A percentile compares a stretch with the other conserved stretches of the same genome.
Evolutionary conservation across 2,797 vertebrate species (phyloP).

Genomic region (Aphelocoma californica): DNA sequence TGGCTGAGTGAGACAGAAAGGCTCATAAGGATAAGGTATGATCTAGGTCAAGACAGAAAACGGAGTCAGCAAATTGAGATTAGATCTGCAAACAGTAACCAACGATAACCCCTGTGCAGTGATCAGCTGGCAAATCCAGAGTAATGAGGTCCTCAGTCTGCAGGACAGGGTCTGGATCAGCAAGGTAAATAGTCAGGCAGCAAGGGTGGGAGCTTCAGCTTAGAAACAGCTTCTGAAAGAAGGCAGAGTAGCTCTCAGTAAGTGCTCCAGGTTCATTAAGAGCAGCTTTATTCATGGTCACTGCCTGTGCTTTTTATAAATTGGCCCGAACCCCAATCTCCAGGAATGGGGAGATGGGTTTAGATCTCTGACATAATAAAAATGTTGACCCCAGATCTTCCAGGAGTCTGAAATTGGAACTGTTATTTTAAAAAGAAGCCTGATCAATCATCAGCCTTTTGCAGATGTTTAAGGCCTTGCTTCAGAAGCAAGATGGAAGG

Average conservation of each 20-base stretch:
- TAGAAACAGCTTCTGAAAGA: not conserved
- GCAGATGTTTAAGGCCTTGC: not conserved
- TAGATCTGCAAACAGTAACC: not conserved
- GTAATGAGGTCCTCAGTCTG: not conserved
- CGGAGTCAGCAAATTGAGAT: not conserved
- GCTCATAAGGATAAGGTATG: not conserved
- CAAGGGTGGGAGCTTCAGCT: not conserved
- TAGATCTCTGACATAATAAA: not conserved
- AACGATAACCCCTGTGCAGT: not conserved
- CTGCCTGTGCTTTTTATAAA: not conserved
- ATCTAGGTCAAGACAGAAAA: not conserved
- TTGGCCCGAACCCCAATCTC: not conserved
- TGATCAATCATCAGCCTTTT: not conserved
- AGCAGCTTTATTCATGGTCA: not conserved
- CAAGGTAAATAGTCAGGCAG: not conserved
- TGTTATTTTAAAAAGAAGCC: not conserved
- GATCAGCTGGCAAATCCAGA: not conserved
- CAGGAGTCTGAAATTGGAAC: not conserved
- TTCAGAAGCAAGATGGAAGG: not conserved
- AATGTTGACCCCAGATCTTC: not conserved
- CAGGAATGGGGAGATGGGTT: not conserved
- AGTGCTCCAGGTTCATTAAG: not conserved
- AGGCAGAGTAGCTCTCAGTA: not conserved
- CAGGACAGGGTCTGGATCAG: not conserved
- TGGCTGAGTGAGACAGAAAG: accelerated